These are phyloP conservation scores for Haplochromis burtoni DNA, from an alignment of 2,113 vertebrate genomes.

Conservation along the genomic window DNA sequence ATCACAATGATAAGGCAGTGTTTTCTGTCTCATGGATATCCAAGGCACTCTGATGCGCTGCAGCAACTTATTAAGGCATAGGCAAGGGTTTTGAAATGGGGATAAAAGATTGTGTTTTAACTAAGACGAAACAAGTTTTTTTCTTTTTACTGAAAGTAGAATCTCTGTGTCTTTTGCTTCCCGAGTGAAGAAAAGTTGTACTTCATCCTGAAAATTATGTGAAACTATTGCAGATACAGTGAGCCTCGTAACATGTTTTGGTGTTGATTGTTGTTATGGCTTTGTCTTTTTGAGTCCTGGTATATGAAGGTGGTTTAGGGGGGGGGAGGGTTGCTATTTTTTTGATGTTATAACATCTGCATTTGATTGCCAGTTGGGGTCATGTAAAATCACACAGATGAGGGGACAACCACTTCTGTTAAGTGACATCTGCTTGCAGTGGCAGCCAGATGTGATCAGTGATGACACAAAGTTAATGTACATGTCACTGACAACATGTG, in stretches of 20 bases:
- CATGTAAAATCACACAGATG: slow-evolving; percentile 18
- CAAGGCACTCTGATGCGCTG: slow-evolving; percentile 15
- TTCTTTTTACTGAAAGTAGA: slow-evolving; percentile 1
- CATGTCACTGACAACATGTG: background rate
- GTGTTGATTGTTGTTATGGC: background rate
- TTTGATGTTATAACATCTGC: slow-evolving; percentile 17
- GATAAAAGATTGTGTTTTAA: slow-evolving; percentile 56
- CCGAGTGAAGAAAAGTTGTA: slow-evolving; percentile 47
- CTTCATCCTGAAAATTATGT: slow-evolving; percentile 10
- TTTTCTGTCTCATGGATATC: slow-evolving; percentile 9
- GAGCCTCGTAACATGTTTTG: background rate
- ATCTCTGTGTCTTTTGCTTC: background rate
- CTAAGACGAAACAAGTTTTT: slow-evolving; percentile 14
- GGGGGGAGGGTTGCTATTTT: background rate
- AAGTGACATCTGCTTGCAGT: slow-evolving; percentile 41
- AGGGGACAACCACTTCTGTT: slow-evolving; percentile 53
- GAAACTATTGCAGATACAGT: background rate
- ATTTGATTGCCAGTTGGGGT: slow-evolving; percentile 4
- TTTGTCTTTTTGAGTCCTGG: background rate
- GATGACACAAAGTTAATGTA: slow-evolving; percentile 42
- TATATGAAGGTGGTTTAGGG: background rate
- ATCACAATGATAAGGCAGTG: slow-evolving; percentile 18
- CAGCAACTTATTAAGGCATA: slow-evolving; percentile 34
- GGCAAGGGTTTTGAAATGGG: slow-evolving; percentile 31
- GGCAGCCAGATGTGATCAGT: slow-evolving; percentile 51